Conservation (phyloP, 2,113 vertebrate species). For the Catharus fuscescens region DNA sequence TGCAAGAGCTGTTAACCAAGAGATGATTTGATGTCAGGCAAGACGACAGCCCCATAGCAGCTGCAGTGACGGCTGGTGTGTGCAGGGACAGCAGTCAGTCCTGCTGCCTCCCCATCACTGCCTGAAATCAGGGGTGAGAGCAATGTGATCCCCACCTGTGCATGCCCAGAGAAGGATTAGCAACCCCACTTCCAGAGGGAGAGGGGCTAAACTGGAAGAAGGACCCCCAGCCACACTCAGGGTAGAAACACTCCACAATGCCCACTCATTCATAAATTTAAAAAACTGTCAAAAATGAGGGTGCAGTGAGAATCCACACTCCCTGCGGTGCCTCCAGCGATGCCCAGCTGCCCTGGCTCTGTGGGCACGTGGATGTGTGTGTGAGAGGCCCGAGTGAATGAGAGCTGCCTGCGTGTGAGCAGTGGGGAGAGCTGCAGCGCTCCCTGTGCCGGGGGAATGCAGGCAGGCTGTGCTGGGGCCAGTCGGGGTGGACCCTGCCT, state of each 20-base stretch:
- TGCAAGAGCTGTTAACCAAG: neutral
- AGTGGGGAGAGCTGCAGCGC: neutral
- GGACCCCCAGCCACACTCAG: neutral
- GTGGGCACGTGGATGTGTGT: neutral
- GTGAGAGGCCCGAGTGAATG: neutral
- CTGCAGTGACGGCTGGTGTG: neutral
- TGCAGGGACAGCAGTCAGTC: neutral
- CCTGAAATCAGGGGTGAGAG: neutral
- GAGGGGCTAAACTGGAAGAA: neutral
- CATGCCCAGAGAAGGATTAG: neutral
- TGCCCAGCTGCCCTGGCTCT: neutral
- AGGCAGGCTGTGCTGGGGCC: fast-evolving
- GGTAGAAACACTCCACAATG: neutral
- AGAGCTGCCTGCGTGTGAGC: neutral
- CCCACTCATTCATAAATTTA: neutral
- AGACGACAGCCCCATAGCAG: fast-evolving
- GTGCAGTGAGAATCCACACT: neutral
- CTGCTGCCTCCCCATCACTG: neutral
- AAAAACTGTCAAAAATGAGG: neutral
- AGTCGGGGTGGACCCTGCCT: fast-evolving
- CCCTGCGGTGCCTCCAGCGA: fast-evolving
- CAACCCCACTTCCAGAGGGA: neutral
- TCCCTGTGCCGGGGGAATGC: fast-evolving
- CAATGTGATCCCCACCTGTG: neutral
- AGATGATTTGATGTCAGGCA: neutral